These are phyloP conservation scores for Cyanistes caeruleus DNA, from an alignment of 2,113 vertebrate genomes.

Conservation along the genomic window DNA sequence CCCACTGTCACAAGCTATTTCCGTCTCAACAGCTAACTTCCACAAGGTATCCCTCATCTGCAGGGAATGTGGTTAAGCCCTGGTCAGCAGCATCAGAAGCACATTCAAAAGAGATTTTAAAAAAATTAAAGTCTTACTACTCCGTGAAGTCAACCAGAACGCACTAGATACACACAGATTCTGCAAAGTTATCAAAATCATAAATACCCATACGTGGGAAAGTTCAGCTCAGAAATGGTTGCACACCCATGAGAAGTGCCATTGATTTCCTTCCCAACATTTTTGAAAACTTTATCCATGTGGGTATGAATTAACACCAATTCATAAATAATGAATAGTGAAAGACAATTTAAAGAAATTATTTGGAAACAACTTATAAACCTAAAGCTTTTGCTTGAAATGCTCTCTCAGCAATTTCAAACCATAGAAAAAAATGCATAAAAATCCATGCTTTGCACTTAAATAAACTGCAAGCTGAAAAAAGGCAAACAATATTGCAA, in stretches of 20 bases:
- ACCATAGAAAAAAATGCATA: neutral
- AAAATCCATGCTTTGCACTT: neutral
- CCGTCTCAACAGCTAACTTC: neutral
- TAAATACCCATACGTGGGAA: neutral
- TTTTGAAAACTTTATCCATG: neutral
- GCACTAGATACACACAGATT: neutral
- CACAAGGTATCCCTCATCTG: neutral
- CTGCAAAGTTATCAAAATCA: neutral
- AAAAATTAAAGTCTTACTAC: neutral
- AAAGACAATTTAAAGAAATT: neutral
- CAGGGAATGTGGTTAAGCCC: neutral
- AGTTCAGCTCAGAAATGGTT: neutral
- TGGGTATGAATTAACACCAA: neutral
- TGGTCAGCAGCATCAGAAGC: neutral
- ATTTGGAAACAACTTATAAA: neutral
- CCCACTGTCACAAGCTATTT: slow-evolving; percentile 15
- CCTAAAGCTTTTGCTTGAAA: neutral
- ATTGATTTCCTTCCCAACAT: neutral
- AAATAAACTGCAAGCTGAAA: neutral
- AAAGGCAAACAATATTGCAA: too few relatives aligned
- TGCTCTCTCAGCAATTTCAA: neutral
- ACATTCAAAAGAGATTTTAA: neutral
- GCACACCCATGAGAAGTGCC: neutral
- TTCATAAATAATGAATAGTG: neutral
- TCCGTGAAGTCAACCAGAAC: neutral